phyloP scores from a whole-genome alignment of 2,113 vertebrate species.

The Corvus moneduloides region DNA sequence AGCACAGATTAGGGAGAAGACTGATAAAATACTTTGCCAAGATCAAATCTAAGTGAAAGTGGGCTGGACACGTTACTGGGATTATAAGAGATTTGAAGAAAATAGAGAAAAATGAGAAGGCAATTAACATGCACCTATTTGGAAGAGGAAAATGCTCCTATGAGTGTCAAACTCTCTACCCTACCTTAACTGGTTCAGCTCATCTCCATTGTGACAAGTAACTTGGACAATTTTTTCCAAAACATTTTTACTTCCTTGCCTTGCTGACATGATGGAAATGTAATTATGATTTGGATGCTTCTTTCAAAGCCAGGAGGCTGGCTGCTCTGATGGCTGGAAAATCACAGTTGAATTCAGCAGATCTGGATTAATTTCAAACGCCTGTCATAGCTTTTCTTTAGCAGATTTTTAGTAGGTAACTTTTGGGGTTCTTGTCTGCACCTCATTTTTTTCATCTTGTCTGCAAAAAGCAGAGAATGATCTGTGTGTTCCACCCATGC shows the following conservation, averaged over 20 bases:
- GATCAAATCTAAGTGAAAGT: not conserved
- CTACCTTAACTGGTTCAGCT: not conserved
- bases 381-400: not conserved
- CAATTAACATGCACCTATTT: not conserved
- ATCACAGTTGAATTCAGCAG: not conserved
- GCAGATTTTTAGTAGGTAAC: not conserved
- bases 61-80: not conserved
- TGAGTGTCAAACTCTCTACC: not conserved
- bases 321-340: not conserved
- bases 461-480: not conserved
- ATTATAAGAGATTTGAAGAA: not conserved
- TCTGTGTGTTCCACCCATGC: not conserved
- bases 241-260: not conserved
- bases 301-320: not conserved
- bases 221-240: not conserved
- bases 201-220: rapidly evolving
- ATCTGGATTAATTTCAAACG: not conserved
- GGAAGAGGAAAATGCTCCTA: not conserved
- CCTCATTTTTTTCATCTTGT: not conserved
- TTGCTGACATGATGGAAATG: not conserved
- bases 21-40: not conserved
- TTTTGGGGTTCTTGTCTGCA: not conserved
- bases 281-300: not conserved
- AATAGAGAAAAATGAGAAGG: not conserved
- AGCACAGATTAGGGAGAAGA: not conserved